Base-by-base conservation (phyloP, 30 jellyfish, hydroid and myxozoan genomes). In the Rhopilema esculentum region DNA sequence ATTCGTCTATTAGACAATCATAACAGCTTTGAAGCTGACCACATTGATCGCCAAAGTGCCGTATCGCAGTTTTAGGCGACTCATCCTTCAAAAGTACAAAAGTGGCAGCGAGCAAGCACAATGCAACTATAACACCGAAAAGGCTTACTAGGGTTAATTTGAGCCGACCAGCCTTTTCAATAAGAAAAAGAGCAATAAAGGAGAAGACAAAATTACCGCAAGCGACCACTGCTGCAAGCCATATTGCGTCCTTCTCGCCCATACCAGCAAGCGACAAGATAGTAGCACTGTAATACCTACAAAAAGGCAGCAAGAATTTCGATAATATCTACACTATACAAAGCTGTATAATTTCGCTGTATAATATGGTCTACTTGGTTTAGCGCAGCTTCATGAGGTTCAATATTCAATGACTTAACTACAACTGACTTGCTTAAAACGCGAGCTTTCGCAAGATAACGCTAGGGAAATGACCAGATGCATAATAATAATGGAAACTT, bases 271-370 rank as follows among this genome's bases (percentile, higher is more conserved):
- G 40, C 21, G 89, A 57, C 6, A 93, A 82, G 49, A 93, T 93
- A 7, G 98, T 93, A 8, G 97, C 98, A 85, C 97, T 88, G 95
- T 93, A 93, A 82, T 93, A 93, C 98, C 98, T 93, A 40, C 19
- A 84, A 64, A 33, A 78, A 22, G 16, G 62, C 62, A 24, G 72
- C 4, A 8, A 30, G 50, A 20, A 19, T 21, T 19, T 26, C 48
- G 2, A 20, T n/a, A n/a, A n/a, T n/a, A n/a, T n/a, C n/a, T n/a
- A n/a, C n/a, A n/a, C n/a, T n/a, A n/a, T n/a, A n/a, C n/a, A n/a
- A n/a, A n/a, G n/a, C n/a, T n/a, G n/a, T n/a, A n/a, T n/a, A n/a
- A n/a, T n/a, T n/a, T n/a, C n/a, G n/a, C n/a, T n/a, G n/a, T n/a
- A n/a, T n/a, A n/a, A n/a, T n/a, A n/a, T n/a, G n/a, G n/a, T n/a